Evolutionary conservation across 2,888 invertebrate genomes (phyloP).

Genomic region (Mimas tiliae): DNA sequence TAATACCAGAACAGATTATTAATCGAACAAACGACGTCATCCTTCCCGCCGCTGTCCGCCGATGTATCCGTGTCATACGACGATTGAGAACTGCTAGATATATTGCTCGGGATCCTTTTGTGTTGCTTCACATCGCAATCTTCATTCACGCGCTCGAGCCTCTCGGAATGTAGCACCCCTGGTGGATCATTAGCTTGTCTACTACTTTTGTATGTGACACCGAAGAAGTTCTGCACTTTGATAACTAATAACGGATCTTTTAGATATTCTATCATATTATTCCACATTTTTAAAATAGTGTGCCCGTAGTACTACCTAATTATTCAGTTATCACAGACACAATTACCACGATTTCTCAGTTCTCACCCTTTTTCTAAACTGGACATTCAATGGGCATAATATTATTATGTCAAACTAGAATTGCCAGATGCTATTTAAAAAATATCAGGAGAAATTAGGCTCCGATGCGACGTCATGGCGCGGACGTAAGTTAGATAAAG

Average conservation of each 20-base stretch:
- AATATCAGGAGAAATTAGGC: too few species aligned
- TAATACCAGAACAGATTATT: slow-evolving; percentile 93
- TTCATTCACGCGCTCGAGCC: slow-evolving; percentile 53
- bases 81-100: slow-evolving; percentile 68
- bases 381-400: too few species aligned
- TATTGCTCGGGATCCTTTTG: slow-evolving; percentile 71
- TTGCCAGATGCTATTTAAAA: too few species aligned
- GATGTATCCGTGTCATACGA: slow-evolving; percentile 73
- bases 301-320: neutral
- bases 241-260: slow-evolving; percentile 91
- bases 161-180: slow-evolving; percentile 61
- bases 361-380: too few species aligned
- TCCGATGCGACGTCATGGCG: too few species aligned
- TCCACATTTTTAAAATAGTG: slow-evolving; percentile 63
- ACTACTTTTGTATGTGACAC: slow-evolving; percentile 84
- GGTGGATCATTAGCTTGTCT: slow-evolving; percentile 53
- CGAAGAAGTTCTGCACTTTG: slow-evolving; percentile 91
- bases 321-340: slow-evolving; percentile 11
- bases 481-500: too few species aligned
- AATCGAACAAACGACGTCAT: slow-evolving; percentile 80
- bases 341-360: neutral
- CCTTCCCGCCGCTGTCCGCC: slow-evolving; percentile 60
- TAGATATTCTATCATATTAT: slow-evolving; percentile 86
- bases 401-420: too few species aligned
- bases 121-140: slow-evolving; percentile 62